Base-by-base conservation (phyloP, 2,113 vertebrate genomes). In the Microtus ochrogaster region DNA sequence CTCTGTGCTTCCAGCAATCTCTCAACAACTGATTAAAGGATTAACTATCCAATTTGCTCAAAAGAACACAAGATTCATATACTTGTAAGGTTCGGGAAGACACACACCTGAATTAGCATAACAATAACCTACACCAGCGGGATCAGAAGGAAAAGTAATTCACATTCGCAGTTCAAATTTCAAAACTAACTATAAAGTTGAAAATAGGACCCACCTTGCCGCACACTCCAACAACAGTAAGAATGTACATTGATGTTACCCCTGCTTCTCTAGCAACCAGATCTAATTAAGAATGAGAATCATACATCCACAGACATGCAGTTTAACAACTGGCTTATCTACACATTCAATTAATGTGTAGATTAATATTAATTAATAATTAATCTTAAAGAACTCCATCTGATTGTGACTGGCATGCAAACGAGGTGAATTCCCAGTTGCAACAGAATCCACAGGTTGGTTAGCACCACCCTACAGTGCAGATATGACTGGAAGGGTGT, bases 21-120 rank as follows among this genome's bases (percentile, higher is more conserved):
- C 97, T 95, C 95, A 97, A 96, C 96, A 97, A 94, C 95, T 86
- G 97, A 98, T 97, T 98, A 98, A 98, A 97, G 96, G 97, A 98
- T 98, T 98, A 98, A 89, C 92, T 73, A 84, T 39, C 78, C 82
- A 94, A 97, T 98, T 97, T 97, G 96, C 90, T 98, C 94, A 95
- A 97, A 98, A 97, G 95, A 97, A 97, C 96, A 97, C 41, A 94
- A 95, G 95, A 95, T 94, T 97, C 96, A 97, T 90, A 92, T 76
- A 97, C 72, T 97, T 97, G 91, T 22, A 95, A 97, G 89, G 72
- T 79, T 96, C 2, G 21, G 87, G 91, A 97, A 96, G 77, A 96
- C 28, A 74, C 39, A 92, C 9, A 95, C 77, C 96, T 91, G 78
- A 90, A 97, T 98, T 96, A 98, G 84, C 96, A 97, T 96, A 97